phyloP scores from a whole-genome alignment of 2,113 vertebrate species.

The Eretmochelys imbricata region DNA sequence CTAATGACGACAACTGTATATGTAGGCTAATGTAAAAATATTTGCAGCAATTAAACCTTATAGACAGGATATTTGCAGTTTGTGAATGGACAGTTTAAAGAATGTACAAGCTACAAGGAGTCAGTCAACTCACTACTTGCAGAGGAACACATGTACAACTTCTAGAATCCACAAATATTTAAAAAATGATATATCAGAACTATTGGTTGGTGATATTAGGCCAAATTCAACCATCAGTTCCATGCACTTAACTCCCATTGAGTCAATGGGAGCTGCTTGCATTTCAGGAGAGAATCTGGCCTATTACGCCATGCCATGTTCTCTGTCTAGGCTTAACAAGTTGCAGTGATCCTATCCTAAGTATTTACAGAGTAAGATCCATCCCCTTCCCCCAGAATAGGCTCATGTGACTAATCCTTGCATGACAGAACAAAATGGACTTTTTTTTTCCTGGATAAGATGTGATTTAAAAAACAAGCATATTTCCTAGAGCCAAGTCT shows the following conservation, averaged over 20 bases:
- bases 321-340: neutral
- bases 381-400: neutral
- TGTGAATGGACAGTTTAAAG: neutral
- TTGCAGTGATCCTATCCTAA: neutral
- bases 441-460: neutral
- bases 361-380: neutral
- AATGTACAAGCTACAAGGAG: conserved; percentile 1
- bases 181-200: neutral
- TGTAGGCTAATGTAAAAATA: neutral
- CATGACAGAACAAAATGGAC: neutral
- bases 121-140: neutral
- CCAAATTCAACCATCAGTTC: neutral
- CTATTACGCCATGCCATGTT: accelerated
- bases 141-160: neutral
- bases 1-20: neutral
- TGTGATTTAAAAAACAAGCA: neutral
- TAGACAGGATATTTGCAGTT: conserved; percentile 2
- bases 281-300: neutral
- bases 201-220: neutral
- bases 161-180: neutral
- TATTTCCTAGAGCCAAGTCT: conserved; percentile 14
- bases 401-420: neutral
- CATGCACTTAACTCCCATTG: accelerated
- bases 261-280: neutral
- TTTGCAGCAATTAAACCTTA: neutral